A percentile compares a stretch with the other conserved stretches of the same genome.
These are phyloP conservation scores for Agapostemon virescens DNA, from an alignment of 2,888 invertebrate genomes.

Conservation along the genomic window DNA sequence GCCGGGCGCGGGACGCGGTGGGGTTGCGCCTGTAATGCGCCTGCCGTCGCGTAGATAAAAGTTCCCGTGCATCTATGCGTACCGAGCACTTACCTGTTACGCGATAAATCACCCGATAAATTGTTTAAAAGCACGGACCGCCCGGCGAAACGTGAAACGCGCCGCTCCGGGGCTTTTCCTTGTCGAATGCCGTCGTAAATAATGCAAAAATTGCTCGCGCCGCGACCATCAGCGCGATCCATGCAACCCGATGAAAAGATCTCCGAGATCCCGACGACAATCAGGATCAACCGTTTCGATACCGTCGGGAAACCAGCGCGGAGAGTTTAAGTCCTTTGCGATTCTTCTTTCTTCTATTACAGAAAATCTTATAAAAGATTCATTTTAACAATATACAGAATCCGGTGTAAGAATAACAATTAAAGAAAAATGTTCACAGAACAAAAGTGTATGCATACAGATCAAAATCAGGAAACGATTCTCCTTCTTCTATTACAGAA, in stretches of 20 bases:
- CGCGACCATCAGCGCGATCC: background rate
- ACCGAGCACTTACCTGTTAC: conserved; percentile 55
- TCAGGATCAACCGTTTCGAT: background rate
- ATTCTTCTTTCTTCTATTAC: too few species aligned
- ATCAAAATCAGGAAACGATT: too few species aligned
- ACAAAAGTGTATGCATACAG: too few species aligned
- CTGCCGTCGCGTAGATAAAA: conserved; percentile 63
- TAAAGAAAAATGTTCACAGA: too few species aligned
- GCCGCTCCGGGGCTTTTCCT: conserved; percentile 19
- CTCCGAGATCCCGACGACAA: background rate
- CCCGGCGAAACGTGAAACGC: conserved; percentile 33
- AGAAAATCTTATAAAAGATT: too few species aligned
- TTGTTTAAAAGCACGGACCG: conserved; percentile 58
- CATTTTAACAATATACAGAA: too few species aligned
- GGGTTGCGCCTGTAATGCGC: conserved; percentile 67
- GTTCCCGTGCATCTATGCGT: conserved; percentile 44
- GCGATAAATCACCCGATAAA: conserved; percentile 63
- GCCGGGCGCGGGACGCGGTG: conserved; percentile 25
- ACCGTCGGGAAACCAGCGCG: background rate
- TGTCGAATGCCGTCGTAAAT: conserved; percentile 45
- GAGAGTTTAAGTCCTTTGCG: background rate
- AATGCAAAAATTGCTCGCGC: conserved; percentile 32
- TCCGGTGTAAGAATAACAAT: too few species aligned
- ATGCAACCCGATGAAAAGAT: background rate
- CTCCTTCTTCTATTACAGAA: too few species aligned